Conservation (phyloP, 2,888 invertebrate species). For the Sarcophaga caerulescens region DNA sequence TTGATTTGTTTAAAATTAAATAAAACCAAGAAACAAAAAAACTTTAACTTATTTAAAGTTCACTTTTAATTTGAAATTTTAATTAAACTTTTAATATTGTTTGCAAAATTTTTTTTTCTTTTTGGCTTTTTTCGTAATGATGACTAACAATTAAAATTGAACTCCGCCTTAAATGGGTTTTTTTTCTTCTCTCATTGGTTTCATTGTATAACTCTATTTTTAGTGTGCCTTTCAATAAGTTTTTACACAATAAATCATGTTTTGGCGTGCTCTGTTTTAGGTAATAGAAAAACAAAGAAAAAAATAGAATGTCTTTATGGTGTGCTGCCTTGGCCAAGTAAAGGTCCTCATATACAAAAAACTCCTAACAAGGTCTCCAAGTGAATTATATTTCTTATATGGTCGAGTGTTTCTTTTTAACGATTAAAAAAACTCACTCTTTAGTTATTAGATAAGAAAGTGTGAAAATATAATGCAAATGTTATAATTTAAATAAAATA, state of each 20-base stretch:
- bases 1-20: neutral
- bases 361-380: neutral
- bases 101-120: slow-evolving; percentile 17
- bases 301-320: neutral
- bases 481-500: too few species aligned
- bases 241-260: slow-evolving; percentile 54
- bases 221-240: slow-evolving; percentile 32
- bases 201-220: neutral
- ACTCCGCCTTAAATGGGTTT: slow-evolving; percentile 41
- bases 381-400: too few species aligned
- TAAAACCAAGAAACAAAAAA: neutral
- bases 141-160: slow-evolving; percentile 37
- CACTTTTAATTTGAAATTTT: slow-evolving; percentile 30
- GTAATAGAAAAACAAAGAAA: neutral
- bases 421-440: too few species aligned
- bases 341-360: neutral
- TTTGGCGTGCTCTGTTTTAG: slow-evolving; percentile 40
- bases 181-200: neutral
- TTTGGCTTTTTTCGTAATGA: slow-evolving; percentile 16
- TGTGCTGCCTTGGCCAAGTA: neutral
- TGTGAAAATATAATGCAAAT: too few species aligned
- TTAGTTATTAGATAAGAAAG: too few species aligned
- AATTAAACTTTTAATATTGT: slow-evolving; percentile 42
- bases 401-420: too few species aligned
- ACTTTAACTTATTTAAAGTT: slow-evolving; percentile 16